Evolutionary conservation across 30 jellyfish, hydroid and myxozoan genomes (phyloP), one percentile per base, ranked within the genome.

Genomic region (Turritopsis dohrnii): DNA sequence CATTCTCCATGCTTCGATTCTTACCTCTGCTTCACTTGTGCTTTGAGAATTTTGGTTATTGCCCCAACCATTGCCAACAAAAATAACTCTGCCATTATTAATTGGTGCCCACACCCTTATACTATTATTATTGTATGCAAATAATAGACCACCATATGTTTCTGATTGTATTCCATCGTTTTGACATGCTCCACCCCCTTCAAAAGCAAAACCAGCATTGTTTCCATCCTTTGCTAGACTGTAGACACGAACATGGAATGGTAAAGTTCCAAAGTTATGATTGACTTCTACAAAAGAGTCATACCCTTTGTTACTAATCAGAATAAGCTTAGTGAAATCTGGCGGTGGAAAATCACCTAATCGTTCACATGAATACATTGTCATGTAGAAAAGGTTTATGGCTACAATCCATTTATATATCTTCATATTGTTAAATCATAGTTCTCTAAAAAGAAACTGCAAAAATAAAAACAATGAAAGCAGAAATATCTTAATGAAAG

Each of bases 31-130:
- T 5, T 77, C 83, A 26, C 86, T 52, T 16, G 99, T 85, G 76
- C 96, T 87, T 77, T 94, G 96, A n/a, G 96, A 84, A 82, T 85
- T 71, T 52, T 79, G 89, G 69, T 94, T 91, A 18, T 96, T 96
- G 52, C 99, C 99, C 99, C 99, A 94, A 18, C 99, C 96, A 75
- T 86, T 96, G 65, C 96, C 99, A 79, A 94, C 96, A 86, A 80
- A 88, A 26, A 94, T 94, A 65, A 94, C 73, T 29, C 89, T 79
- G 19, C 96, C 99, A 52, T 81, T 83, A 65, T 81, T 72, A 23
- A 96, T 87, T 9, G 99, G 99, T 66, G 91, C 95, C 99, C 99
- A 94, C 27, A 94, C 71, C 13, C 96, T 88, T 16, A 94, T 84
- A 41, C 84, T 82, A n/a, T 84, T 86, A 8, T 86, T 69, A 81